Evolutionary conservation across 2,888 invertebrate genomes (phyloP).

Genomic region (Chesias legatella): DNA sequence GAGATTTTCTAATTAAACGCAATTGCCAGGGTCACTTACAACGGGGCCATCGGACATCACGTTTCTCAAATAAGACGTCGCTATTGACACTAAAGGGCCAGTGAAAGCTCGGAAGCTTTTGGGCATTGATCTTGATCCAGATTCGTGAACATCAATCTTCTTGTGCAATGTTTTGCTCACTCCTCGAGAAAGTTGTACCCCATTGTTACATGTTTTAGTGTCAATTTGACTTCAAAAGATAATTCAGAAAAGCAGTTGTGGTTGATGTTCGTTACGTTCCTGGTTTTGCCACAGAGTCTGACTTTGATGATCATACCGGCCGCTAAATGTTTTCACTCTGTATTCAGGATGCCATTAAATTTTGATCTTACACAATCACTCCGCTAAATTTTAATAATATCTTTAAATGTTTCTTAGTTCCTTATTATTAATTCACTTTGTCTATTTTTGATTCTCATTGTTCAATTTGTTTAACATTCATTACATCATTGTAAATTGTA

Average conservation of each 20-base stretch:
- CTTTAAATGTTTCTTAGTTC: no score
- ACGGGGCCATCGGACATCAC: slow-evolving; percentile 13
- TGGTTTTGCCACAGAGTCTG: no score
- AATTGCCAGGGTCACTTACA: slow-evolving; percentile 15
- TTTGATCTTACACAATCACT: no score
- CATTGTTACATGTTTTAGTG: background rate
- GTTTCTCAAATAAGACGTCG: slow-evolving; percentile 7
- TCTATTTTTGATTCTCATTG: slow-evolving; percentile 6
- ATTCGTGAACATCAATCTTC: slow-evolving; percentile 63
- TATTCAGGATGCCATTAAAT: no score
- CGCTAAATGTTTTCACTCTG: no score
- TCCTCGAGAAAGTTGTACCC: slow-evolving; percentile 45
- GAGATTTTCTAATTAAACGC: slow-evolving; percentile 9
- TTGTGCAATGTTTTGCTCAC: slow-evolving; percentile 43
- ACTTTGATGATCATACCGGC: no score
- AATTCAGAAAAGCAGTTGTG: no score
- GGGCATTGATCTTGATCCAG: slow-evolving; percentile 46
- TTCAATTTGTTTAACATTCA: slow-evolving; percentile 1
- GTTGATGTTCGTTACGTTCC: no score
- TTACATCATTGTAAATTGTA: slow-evolving; percentile 13
- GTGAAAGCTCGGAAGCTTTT: slow-evolving; percentile 69
- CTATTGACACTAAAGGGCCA: slow-evolving; percentile 53
- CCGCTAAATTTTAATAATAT: no score
- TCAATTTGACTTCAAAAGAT: no score
- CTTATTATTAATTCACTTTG: no score